Conservation (phyloP, 2,113 vertebrate species). For the Tichodroma muraria region DNA sequence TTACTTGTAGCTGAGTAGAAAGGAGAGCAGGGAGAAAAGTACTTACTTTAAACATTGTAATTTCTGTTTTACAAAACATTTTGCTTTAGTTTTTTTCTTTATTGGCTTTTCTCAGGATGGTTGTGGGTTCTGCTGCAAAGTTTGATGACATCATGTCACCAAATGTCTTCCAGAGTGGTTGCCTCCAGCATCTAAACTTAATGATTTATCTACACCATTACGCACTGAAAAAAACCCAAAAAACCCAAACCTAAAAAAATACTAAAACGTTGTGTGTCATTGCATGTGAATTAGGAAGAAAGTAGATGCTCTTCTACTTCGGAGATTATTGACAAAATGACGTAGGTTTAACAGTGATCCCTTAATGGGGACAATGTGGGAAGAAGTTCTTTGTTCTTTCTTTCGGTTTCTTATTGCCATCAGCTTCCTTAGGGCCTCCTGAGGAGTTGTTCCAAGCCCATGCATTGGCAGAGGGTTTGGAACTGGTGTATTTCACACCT, state of each 20-base stretch:
- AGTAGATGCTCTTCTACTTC: background rate
- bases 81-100: background rate
- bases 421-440: background rate
- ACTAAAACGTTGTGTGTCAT: background rate
- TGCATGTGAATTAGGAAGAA: background rate
- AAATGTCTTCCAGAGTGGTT: background rate
- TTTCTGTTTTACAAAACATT: background rate
- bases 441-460: background rate
- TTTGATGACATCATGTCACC: background rate
- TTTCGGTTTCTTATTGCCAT: background rate
- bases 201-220: background rate
- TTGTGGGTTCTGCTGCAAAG: background rate
- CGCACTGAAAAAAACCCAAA: rapidly evolving
- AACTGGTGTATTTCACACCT: background rate
- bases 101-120: background rate
- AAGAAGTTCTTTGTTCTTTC: background rate
- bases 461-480: background rate
- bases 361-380: background rate
- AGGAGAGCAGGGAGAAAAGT: background rate
- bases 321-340: background rate
- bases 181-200: background rate
- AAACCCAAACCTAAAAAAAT: background rate
- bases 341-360: background rate
- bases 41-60: background rate
- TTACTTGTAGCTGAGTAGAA: background rate